These are phyloP conservation scores for Linurgus olivaceus DNA, from an alignment of 2,797 vertebrate species.

Conservation along the genomic window DNA sequence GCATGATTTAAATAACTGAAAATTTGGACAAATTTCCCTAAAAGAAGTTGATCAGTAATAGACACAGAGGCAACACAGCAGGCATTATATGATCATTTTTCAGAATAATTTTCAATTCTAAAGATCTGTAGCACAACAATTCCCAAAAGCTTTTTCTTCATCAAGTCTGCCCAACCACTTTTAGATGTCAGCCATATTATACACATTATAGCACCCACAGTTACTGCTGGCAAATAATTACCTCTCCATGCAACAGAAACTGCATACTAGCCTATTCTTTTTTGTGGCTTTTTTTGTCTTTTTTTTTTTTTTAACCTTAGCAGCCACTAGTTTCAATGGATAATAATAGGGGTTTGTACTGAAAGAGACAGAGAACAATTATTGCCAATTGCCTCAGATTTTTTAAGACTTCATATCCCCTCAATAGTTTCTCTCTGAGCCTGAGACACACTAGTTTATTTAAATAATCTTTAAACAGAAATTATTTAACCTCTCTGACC, in stretches of 20 bases:
- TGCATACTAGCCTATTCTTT: neutral
- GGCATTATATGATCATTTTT: neutral
- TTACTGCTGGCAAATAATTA: neutral
- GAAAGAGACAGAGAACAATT: neutral
- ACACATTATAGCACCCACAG: neutral
- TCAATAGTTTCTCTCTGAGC: neutral
- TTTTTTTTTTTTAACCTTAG: neutral
- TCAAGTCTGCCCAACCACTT: neutral
- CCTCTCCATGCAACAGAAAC: neutral
- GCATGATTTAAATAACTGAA: neutral
- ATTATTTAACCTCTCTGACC: neutral
- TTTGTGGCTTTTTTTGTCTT: fast-evolving
- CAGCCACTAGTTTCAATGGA: neutral
- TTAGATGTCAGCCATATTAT: neutral
- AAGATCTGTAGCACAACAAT: neutral
- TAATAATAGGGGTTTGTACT: neutral
- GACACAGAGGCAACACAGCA: neutral
- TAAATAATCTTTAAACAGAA: conserved; percentile 10
- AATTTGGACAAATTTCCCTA: neutral
- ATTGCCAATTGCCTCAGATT: neutral
- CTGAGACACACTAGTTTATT: neutral
- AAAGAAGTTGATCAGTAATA: neutral
- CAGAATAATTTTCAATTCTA: neutral
- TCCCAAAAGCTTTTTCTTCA: neutral
- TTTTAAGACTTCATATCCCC: neutral